Evolutionary conservation across 2,113 vertebrate species (phyloP).

Genomic region (Dipodomys merriami): DNA sequence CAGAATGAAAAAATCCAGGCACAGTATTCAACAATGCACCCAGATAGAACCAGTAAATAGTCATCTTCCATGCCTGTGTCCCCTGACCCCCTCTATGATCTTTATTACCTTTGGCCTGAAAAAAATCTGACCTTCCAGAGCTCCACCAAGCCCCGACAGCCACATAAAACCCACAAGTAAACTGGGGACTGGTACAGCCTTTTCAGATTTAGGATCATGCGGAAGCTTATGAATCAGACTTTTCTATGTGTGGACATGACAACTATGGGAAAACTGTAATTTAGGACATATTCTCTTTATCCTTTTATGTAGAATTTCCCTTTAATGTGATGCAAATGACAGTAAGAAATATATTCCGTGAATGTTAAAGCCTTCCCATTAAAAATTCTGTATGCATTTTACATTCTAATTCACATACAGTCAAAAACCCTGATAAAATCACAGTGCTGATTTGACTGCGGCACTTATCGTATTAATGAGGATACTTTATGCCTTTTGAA

Average conservation of each 20-base stretch:
- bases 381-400: slow-evolving; percentile 91
- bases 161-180: slow-evolving; percentile 78
- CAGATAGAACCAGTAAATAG: slow-evolving; percentile 18
- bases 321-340: slow-evolving; percentile 90
- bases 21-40: slow-evolving; percentile 58
- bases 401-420: slow-evolving; percentile 92
- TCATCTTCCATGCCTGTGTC: background rate
- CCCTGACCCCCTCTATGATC: background rate
- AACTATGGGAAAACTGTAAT: slow-evolving; percentile 87
- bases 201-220: slow-evolving; percentile 81
- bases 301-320: slow-evolving; percentile 88
- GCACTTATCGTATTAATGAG: slow-evolving; percentile 91
- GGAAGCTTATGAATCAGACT: slow-evolving; percentile 82
- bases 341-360: slow-evolving; percentile 88
- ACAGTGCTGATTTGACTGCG: slow-evolving; percentile 90
- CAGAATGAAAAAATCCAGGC: slow-evolving; percentile 40
- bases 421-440: slow-evolving; percentile 92
- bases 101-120: slow-evolving; percentile 72
- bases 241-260: slow-evolving; percentile 84
- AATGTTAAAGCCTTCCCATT: slow-evolving; percentile 88
- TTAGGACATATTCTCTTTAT: slow-evolving; percentile 87
- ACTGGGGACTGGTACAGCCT: slow-evolving; percentile 56
- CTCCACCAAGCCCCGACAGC: slow-evolving; percentile 63
- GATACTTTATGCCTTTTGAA: slow-evolving; percentile 92
- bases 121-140: slow-evolving; percentile 76